Evolutionary conservation across 1,140 invertebrate species (phyloP).

Genomic region (Globodera ellingtonae): DNA sequence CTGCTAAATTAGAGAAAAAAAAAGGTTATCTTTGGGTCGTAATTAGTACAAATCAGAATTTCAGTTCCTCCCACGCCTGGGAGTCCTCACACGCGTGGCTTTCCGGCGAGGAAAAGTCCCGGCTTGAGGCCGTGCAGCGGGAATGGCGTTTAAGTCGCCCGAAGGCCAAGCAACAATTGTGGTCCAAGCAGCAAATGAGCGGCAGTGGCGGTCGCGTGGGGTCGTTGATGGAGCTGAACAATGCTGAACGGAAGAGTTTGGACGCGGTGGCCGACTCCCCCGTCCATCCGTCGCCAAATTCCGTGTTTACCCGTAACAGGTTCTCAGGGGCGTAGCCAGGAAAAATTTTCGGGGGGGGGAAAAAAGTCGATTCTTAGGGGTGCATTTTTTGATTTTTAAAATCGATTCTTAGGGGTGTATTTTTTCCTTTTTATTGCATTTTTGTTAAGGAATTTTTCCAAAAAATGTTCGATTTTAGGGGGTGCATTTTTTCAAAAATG

Average conservation of each 20-base stretch:
- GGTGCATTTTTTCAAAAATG: too few relatives aligned
- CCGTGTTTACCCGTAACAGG: slow-evolving; percentile 1
- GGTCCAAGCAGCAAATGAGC: slow-evolving; percentile 36
- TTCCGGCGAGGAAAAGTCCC: slow-evolving; percentile 57
- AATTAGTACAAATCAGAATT: slow-evolving; percentile 4
- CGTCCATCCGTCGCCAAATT: not conserved
- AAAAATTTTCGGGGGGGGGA: too few relatives aligned
- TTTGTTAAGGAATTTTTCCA: too few relatives aligned
- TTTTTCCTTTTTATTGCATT: too few relatives aligned
- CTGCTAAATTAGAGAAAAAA: too few relatives aligned
- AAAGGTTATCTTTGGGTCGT: too few relatives aligned
- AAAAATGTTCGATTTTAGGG: too few relatives aligned
- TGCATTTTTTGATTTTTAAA: too few relatives aligned
- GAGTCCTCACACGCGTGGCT: slow-evolving; percentile 49
- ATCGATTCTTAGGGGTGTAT: too few relatives aligned
- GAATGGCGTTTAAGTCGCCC: slow-evolving; percentile 62
- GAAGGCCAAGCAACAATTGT: slow-evolving; percentile 37
- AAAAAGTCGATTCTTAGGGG: too few relatives aligned
- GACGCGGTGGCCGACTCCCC: not conserved
- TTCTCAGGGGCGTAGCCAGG: too few relatives aligned
- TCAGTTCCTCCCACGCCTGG: slow-evolving; percentile 43
- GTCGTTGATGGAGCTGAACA: slow-evolving; percentile 42
- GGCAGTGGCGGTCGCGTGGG: slow-evolving; percentile 14
- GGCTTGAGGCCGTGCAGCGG: slow-evolving; percentile 63
- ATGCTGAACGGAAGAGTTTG: not conserved